Conservation (phyloP, 2,888 invertebrate species). For the Adineta ricciae region DNA sequence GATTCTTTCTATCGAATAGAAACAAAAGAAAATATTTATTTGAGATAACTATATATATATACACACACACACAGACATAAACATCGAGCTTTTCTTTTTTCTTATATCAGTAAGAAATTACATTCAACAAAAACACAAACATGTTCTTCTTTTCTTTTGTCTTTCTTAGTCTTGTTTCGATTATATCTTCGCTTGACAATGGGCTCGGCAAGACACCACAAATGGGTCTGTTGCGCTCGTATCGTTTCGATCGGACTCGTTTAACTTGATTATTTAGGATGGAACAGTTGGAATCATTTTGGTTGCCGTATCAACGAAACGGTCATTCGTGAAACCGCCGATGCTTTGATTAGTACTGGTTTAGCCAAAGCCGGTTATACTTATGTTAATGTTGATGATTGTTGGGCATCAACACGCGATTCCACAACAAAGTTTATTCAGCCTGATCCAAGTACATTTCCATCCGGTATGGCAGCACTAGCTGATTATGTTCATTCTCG, state of each 20-base stretch:
- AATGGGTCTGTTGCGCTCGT: not conserved
- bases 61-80: too few relatives aligned
- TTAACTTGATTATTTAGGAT: too few relatives aligned
- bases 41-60: not conserved
- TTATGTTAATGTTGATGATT: conserved; percentile 12
- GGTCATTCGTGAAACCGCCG: not conserved
- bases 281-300: conserved; percentile 18
- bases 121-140: not conserved
- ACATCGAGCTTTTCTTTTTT: not conserved
- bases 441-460: not conserved
- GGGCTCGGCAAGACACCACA: conserved; percentile 11
- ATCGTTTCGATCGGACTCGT: too few relatives aligned
- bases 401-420: conserved; percentile 13
- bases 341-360: not conserved
- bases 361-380: not conserved
- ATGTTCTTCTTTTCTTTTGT: not conserved
- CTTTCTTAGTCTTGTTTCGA: not conserved
- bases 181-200: not conserved
- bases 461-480: not conserved
- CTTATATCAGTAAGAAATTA: not conserved
- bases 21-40: not conserved
- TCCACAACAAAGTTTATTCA: not conserved
- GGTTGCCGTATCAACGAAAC: not conserved
- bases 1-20: not conserved
- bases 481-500: conserved; percentile 9